Conservation (phyloP, 1,140 invertebrate genomes). For the Drosophila dunni region DNA sequence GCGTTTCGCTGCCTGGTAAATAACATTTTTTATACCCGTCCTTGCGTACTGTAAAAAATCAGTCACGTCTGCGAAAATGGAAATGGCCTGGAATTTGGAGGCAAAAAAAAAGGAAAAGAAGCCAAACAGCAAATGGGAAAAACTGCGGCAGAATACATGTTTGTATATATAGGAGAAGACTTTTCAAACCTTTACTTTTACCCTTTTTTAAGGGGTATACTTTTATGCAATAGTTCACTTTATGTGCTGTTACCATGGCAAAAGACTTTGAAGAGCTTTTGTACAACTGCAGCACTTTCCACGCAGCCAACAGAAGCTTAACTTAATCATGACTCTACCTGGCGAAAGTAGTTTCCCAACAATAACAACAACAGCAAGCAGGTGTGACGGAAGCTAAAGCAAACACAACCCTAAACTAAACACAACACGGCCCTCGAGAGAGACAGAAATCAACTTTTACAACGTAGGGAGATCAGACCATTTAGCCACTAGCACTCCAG, state of each 20-base stretch:
- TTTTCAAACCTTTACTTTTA: constrained; percentile 11
- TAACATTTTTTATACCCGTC: constrained; percentile 68
- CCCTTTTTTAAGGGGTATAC: background rate
- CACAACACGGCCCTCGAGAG: constrained; percentile 26
- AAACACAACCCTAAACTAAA: background rate
- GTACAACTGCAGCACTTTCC: too few species aligned
- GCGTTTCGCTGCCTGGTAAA: constrained; percentile 52
- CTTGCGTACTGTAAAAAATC: constrained; percentile 40
- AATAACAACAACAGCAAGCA: too few species aligned
- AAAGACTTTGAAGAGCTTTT: too few species aligned
- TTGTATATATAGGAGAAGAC: constrained; percentile 36
- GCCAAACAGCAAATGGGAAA: constrained; percentile 25
- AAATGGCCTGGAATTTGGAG: constrained; percentile 66
- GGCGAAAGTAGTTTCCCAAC: too few species aligned
- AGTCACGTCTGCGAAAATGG: constrained; percentile 69
- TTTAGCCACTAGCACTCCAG: background rate
- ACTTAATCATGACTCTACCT: background rate
- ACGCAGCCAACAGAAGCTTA: background rate
- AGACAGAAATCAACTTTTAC: constrained; percentile 47
- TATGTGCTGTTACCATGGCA: background rate
- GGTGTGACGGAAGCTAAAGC: too few species aligned
- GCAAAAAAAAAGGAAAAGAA: constrained; percentile 38
- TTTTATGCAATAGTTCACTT: background rate
- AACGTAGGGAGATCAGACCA: background rate
- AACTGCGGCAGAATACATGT: constrained; percentile 14